phyloP scores from a whole-genome alignment of 2,113 vertebrate genomes.

The Alectura lathami region DNA sequence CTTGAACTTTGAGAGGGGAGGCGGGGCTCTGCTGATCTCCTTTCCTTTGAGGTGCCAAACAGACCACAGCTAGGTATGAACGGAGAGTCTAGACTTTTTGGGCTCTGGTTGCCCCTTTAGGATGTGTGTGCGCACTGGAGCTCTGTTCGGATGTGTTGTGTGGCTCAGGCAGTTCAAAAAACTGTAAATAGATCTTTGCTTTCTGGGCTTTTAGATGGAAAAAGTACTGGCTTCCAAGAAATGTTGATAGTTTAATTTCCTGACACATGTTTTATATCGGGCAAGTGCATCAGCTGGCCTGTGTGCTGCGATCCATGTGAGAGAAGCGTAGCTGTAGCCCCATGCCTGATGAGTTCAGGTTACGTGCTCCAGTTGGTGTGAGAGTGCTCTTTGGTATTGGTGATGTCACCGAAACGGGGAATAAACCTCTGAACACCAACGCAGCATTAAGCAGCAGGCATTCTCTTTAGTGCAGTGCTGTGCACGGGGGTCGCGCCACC shows the following conservation, averaged over 20 bases:
- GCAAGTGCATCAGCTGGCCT: not conserved
- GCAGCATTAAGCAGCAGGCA: no score
- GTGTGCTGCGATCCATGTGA: not conserved
- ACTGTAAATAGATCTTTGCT: rapidly evolving
- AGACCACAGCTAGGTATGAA: not conserved
- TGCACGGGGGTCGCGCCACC: no score
- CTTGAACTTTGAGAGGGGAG: not conserved
- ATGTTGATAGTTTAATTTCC: rapidly evolving
- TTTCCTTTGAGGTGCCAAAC: not conserved
- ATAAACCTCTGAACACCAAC: no score
- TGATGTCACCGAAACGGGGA: no score
- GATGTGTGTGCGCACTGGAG: not conserved
- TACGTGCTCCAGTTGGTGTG: not conserved
- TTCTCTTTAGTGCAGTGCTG: no score
- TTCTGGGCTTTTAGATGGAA: not conserved
- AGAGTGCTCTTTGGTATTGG: no score
- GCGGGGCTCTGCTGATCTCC: not conserved
- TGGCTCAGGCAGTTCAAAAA: not conserved
- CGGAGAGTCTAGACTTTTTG: not conserved
- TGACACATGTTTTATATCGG: rapidly evolving
- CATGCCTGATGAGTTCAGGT: rapidly evolving
- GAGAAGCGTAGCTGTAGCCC: not conserved
- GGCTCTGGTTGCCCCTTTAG: not conserved
- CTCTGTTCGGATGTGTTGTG: rapidly evolving
- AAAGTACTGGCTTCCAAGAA: rapidly evolving